Conservation (phyloP, 2,888 invertebrate genomes). For the Germaria angustata region DNA sequence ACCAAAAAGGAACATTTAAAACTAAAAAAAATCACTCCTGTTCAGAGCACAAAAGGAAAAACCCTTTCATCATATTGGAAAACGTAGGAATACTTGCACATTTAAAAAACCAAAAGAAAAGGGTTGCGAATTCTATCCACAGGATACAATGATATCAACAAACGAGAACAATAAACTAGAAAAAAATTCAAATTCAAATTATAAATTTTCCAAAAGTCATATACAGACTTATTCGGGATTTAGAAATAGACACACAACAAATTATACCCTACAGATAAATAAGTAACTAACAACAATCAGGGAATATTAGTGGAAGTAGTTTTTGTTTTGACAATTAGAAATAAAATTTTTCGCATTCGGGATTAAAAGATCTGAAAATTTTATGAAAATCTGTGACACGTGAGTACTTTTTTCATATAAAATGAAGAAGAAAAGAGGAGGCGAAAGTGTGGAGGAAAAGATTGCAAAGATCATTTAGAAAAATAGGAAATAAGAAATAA, state of each 20-base stretch:
- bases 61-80: slow-evolving; percentile 70
- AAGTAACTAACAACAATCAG: too few relatives aligned
- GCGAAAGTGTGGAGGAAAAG: too few relatives aligned
- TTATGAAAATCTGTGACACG: too few relatives aligned
- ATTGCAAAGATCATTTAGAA: too few relatives aligned
- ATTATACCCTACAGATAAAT: neutral
- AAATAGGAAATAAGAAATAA: too few relatives aligned
- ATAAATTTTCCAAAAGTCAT: slow-evolving; percentile 59
- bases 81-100: slow-evolving; percentile 4
- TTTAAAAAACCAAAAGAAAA: slow-evolving; percentile 68
- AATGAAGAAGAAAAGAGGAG: too few relatives aligned
- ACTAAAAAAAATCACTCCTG: slow-evolving; percentile 64
- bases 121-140: slow-evolving; percentile 73
- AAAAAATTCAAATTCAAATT: slow-evolving; percentile 49
- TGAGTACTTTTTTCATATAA: too few relatives aligned
- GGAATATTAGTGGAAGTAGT: too few relatives aligned
- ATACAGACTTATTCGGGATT: slow-evolving; percentile 31
- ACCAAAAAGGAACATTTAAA: slow-evolving; percentile 69
- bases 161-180: slow-evolving; percentile 35
- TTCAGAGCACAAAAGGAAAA: slow-evolving; percentile 66
- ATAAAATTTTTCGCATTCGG: too few relatives aligned
- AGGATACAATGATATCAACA: slow-evolving; percentile 45
- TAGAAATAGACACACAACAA: neutral
- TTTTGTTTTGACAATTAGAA: too few relatives aligned
- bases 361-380: too few relatives aligned